phyloP scores from a whole-genome alignment of 2,113 vertebrate genomes.

The Brienomyrus brachyistius region DNA sequence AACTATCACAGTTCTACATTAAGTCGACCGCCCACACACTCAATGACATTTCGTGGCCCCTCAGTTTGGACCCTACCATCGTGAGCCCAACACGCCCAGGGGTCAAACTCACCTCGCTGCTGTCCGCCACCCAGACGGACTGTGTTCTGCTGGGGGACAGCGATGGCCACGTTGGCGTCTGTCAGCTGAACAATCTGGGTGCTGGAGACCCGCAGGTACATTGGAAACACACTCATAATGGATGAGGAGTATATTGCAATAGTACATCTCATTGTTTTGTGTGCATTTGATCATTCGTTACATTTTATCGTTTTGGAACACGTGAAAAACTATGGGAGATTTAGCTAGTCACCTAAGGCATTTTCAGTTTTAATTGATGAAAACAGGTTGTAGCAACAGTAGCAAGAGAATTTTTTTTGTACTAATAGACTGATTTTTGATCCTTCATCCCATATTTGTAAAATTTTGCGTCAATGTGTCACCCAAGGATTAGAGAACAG shows the following conservation, averaged over 20 bases:
- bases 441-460: background rate
- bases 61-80: slow-evolving; percentile 66
- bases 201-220: slow-evolving; percentile 53
- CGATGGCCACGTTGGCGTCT: slow-evolving; percentile 66
- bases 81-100: slow-evolving; percentile 50
- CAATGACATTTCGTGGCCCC: background rate
- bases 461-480: background rate
- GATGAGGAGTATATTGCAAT: background rate
- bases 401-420: background rate
- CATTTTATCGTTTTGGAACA: background rate
- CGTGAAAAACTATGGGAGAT: background rate
- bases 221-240: background rate
- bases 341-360: background rate
- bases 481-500: background rate
- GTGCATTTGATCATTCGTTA: background rate
- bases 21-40: background rate
- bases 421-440: background rate
- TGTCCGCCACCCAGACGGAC: slow-evolving; percentile 64
- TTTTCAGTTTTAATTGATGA: background rate
- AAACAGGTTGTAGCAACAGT: background rate
- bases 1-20: background rate
- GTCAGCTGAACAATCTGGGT: slow-evolving; percentile 60
- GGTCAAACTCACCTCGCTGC: slow-evolving; percentile 57
- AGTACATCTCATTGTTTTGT: background rate
- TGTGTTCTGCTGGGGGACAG: slow-evolving; percentile 78